Evolutionary conservation across 2,888 invertebrate genomes (phyloP).

Genomic region (Celastrina argiolus): DNA sequence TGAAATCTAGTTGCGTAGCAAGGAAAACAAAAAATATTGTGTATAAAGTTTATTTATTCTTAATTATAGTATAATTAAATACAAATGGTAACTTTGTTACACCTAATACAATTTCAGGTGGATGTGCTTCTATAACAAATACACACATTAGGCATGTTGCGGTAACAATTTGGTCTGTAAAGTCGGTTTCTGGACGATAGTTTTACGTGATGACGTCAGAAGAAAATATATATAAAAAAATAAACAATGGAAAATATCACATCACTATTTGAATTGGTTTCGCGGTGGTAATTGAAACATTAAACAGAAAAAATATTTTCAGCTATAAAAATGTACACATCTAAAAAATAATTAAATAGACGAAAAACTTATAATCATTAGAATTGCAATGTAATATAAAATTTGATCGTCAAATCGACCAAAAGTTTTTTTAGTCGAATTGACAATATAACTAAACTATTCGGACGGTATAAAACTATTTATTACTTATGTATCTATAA

Average conservation of each 20-base stretch:
- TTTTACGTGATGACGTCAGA: too few relatives aligned
- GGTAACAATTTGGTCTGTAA: too few relatives aligned
- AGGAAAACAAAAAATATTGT: not conserved
- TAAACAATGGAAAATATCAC: too few relatives aligned
- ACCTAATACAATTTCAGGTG: too few relatives aligned
- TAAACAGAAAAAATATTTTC: not conserved
- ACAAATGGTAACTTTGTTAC: not conserved
- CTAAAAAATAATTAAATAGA: not conserved
- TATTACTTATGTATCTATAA: not conserved
- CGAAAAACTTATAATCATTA: not conserved
- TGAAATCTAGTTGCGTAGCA: not conserved
- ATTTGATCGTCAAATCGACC: slow-evolving; percentile 17
- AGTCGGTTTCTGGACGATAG: too few relatives aligned
- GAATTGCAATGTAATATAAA: not conserved
- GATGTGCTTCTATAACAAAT: too few relatives aligned
- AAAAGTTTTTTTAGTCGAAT: slow-evolving; percentile 20
- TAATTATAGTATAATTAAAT: not conserved
- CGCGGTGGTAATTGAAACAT: too few relatives aligned
- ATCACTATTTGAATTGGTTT: too few relatives aligned
- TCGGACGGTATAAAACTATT: slow-evolving; percentile 18
- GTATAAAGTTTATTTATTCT: not conserved
- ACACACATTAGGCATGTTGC: too few relatives aligned
- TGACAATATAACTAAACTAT: slow-evolving; percentile 22
- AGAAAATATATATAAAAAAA: too few relatives aligned
- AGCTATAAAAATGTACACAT: not conserved